These are phyloP conservation scores for chimpanzee (Pan troglodytes) DNA, from an alignment of 2,113 vertebrate species.

Conservation along the genomic window NHGRI_mPanTro3-v2.1_pri NC_072404.2:12218501-12219000, in stretches of 20 bases:
- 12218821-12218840: no score
- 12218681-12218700: background rate
- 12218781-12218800: no score
- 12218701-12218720: background rate
- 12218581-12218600: background rate
- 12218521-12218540: background rate
- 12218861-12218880: no score
- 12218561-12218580: background rate
- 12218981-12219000: no score
- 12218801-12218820: no score
- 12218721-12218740: background rate
- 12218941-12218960: no score
- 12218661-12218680: background rate
- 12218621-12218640: background rate
- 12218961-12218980: no score
- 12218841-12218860: no score
- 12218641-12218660: background rate
- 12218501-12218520: background rate
- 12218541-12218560: background rate
- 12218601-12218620: background rate
- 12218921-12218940: no score
- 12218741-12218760: no score
- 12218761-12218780: no score
- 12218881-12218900: no score
- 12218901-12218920: fast-evolving